Evolutionary conservation across 2,113 vertebrate genomes (phyloP).

Genomic region (Trichechus manatus): DNA sequence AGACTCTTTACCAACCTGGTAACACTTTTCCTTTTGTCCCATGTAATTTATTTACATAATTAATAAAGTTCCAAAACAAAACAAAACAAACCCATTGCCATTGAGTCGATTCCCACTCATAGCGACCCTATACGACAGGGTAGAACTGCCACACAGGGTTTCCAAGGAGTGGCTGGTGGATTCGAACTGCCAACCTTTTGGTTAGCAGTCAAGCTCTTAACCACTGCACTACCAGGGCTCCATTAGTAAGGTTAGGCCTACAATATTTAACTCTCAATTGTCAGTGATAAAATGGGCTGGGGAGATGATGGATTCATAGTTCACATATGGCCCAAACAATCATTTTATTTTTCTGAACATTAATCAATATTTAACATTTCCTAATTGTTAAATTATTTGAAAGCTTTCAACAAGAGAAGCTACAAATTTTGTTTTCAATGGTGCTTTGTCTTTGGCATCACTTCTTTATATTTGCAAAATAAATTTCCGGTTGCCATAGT

Average conservation of each 20-base stretch:
- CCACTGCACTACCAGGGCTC: no score
- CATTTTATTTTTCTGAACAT: not conserved
- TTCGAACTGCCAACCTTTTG: no score
- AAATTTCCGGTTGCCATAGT: not conserved
- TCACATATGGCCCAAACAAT: not conserved
- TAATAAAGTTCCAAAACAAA: not conserved
- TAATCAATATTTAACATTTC: not conserved
- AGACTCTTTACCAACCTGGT: not conserved
- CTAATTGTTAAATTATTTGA: slow-evolving; percentile 12
- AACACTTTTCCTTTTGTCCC: not conserved
- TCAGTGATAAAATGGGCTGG: not conserved
- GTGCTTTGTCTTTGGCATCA: not conserved
- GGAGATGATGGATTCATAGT: not conserved
- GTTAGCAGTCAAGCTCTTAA: no score
- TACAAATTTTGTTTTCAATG: not conserved
- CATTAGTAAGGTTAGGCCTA: not conserved
- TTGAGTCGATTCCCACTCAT: no score
- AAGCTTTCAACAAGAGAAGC: not conserved
- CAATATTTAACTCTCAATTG: not conserved
- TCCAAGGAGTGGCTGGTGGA: no score
- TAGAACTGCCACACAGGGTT: no score
- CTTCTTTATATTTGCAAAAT: slow-evolving; percentile 49
- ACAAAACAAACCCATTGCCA: no score
- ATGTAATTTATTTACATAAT: not conserved
- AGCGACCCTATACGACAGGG: no score